Evolutionary conservation across 1,140 invertebrate species (phyloP).

Genomic region (Catajapyx aquilonaris): DNA sequence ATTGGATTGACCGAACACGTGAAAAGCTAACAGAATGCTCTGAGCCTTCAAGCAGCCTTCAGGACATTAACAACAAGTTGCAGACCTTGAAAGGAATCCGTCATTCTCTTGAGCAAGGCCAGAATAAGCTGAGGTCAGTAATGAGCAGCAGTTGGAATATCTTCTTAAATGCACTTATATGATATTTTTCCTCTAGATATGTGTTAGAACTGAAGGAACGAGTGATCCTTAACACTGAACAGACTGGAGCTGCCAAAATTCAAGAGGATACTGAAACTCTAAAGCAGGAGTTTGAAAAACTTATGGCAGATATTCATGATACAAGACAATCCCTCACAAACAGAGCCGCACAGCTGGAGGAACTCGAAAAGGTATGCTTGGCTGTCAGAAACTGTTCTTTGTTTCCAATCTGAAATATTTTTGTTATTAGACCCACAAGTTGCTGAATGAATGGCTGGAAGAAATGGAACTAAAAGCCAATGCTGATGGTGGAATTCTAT

Average conservation of each 20-base stretch:
- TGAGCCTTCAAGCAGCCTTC: slow-evolving; percentile 47
- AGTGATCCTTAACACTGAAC: slow-evolving; percentile 78
- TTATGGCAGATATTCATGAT: slow-evolving; percentile 57
- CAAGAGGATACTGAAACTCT: slow-evolving; percentile 74
- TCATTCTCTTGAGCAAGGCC: slow-evolving; percentile 69
- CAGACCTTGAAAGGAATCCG: slow-evolving; percentile 62
- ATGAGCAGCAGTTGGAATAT: background rate
- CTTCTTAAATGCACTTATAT: background rate
- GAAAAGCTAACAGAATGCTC: slow-evolving; percentile 59
- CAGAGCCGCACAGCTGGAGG: slow-evolving; percentile 53
- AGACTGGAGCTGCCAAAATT: slow-evolving; percentile 60
- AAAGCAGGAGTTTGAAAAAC: slow-evolving; percentile 67
- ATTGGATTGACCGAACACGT: slow-evolving; percentile 68
- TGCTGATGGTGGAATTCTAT: slow-evolving; percentile 30
- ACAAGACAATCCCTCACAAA: slow-evolving; percentile 44
- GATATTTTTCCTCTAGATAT: slow-evolving; percentile 29
- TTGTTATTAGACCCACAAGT: slow-evolving; percentile 32
- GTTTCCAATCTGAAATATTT: background rate
- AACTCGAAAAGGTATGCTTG: slow-evolving; percentile 41
- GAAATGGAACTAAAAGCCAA: slow-evolving; percentile 61
- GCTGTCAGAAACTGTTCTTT: background rate
- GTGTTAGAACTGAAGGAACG: slow-evolving; percentile 76
- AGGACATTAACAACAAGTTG: slow-evolving; percentile 62
- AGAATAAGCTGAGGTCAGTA: slow-evolving; percentile 45
- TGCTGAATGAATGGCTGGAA: slow-evolving; percentile 61